Base-by-base conservation (phyloP, 2,797 vertebrate genomes). In the Lepilemur ruficaudatus region DNA sequence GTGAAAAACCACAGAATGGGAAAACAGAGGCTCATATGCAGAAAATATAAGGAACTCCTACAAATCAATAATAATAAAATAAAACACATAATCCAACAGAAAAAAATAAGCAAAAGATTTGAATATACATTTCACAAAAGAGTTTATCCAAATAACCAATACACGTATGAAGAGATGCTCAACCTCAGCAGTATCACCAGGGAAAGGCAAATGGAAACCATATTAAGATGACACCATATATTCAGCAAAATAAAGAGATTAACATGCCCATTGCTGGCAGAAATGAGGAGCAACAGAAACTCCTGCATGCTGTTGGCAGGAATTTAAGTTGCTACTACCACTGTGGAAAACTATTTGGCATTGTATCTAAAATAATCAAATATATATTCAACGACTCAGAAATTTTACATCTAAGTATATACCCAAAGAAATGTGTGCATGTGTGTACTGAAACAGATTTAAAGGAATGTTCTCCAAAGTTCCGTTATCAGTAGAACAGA, bases 321-420 rank as follows among this genome's bases (percentile, higher is more conserved):
- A 38, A 86, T 8, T 3, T 48, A 76, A 89, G 57, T 38, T 78
- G 12, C 38, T 48, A 69, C 13, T 23, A 78, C 23, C 32, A 78
- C 20, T 69, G 38, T 48, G 17, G 61, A 48, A 48, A 93, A 69
- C 28, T 59, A 78, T 57, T 32, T 92, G 61, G 32, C 63, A 48
- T n/a, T 85, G 59, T 69, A 41, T 57, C 91, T 78, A 57, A 78
- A 78, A 93, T 57, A 92, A 85, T 65, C 59, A 85, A 84, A 67
- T 28, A 43, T 14, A n/a, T 78, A 67, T 46, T 63, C 8, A 78
- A 35, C 48, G 50, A 69, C 9, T 41, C n/a, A 18, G 41, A 32
- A 46, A 93, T 52, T 57, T 78, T 86, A 75, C 15, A 22, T 69
- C 72, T 78, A 86, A 91, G 41, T 35, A 69, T 69, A 57, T 22